Base-by-base conservation (phyloP, 1,140 invertebrate species). In the Tetragnatha versicolor region DNA sequence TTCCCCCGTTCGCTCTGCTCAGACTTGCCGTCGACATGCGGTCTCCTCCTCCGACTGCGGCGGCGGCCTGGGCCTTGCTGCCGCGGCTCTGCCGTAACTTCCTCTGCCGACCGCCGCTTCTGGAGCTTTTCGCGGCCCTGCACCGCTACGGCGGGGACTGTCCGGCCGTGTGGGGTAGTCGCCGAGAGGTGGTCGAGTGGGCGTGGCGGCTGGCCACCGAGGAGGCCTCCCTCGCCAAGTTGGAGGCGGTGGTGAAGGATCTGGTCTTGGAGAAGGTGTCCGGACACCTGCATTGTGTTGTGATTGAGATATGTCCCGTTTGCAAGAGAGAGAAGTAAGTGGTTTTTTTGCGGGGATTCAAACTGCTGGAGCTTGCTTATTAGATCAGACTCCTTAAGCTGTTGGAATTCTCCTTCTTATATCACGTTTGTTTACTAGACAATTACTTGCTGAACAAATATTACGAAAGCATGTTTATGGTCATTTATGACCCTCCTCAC, bases 311-410 rank as follows among this genome's bases (percentile, higher is more conserved):
- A 10, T 75, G 72, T 35, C 72, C 58, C 4, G 14, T 75, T n/a
- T 75, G 72, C 39, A 31, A 39, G 0, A n/a, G 39, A 7, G 72
- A 75, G 25, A 75, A 33, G 72, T 75, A 63, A 63, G 58, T 75
- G 3, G 25, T 12, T 7, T 4, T 9, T 31, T 58, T 20, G 17
- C 2, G n/a, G 31, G n/a, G n/a, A n/a, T n/a, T n/a, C n/a, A n/a
- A n/a, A n/a, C n/a, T n/a, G n/a, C n/a, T n/a, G n/a, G n/a, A n/a
- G n/a, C n/a, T n/a, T n/a, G n/a, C n/a, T n/a, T n/a, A n/a, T n/a
- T n/a, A n/a, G n/a, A n/a, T n/a, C n/a, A n/a, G n/a, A n/a, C n/a
- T n/a, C n/a, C n/a, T n/a, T n/a, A n/a, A n/a, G n/a, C n/a, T n/a
- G n/a, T n/a, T n/a, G n/a, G n/a, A n/a, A n/a, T n/a, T n/a, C n/a